Percentiles rank a stretch among this genome's conserved stretches.
phyloP scores from a whole-genome alignment of 2,113 vertebrate genomes.

The Malurus elegans region DNA sequence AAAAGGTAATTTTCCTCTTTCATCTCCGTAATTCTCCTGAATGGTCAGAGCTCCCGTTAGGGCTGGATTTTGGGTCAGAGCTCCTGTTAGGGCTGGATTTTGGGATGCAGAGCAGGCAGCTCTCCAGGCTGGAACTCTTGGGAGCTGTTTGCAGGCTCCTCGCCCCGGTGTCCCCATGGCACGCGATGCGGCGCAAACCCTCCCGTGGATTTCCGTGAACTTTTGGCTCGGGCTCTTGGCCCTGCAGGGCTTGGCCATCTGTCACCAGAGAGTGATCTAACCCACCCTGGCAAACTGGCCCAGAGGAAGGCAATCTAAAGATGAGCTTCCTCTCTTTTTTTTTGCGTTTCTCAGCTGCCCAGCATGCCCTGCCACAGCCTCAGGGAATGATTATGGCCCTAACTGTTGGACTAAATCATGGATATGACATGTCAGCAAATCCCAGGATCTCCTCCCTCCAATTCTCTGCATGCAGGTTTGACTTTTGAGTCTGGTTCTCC shows the following conservation, averaged over 20 bases:
- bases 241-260: not conserved
- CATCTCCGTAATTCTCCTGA: not conserved
- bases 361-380: not conserved
- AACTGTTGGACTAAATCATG: not conserved
- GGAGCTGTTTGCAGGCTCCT: not conserved
- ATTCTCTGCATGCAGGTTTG: not conserved
- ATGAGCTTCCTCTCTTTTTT: not conserved
- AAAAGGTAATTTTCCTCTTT: not conserved
- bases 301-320: not conserved
- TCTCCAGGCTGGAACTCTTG: not conserved
- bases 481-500: not conserved
- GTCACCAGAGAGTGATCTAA: constrained; percentile 29
- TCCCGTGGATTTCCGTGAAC: not conserved
- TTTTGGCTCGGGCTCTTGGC: not conserved
- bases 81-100: not conserved
- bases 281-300: constrained; percentile 28
- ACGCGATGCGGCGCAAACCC: not conserved
- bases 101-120: not conserved
- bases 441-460: not conserved
- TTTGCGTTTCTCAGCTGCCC: constrained; percentile 2
- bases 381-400: not conserved
- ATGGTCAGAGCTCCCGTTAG: not conserved
- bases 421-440: constrained; percentile 15
- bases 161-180: not conserved
- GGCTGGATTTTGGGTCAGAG: not conserved